phyloP scores from a whole-genome alignment of 2,888 invertebrate species.

The Melieria crassipennis region DNA sequence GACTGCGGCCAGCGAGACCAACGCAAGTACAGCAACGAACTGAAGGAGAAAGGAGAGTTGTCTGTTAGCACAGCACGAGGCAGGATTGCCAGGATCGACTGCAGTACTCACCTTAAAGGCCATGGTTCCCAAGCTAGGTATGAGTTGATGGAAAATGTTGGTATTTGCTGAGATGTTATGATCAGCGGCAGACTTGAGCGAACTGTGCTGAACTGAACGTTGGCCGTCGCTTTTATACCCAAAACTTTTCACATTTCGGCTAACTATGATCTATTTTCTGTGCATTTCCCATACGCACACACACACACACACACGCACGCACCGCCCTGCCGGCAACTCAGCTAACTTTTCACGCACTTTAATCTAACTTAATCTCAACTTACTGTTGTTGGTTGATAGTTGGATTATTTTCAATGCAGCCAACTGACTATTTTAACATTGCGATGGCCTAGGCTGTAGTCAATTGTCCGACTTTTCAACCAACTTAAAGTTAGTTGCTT shows the following conservation, averaged over 20 bases:
- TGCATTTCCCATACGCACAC: neutral
- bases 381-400: too few species aligned
- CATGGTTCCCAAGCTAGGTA: conserved; percentile 48
- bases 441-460: too few species aligned
- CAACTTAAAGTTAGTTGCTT: too few species aligned
- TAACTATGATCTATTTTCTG: neutral
- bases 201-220: conserved; percentile 27
- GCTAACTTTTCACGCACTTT: too few species aligned
- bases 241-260: neutral
- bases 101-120: conserved; percentile 49
- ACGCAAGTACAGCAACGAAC: conserved; percentile 45
- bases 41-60: conserved; percentile 17
- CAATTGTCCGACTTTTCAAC: too few species aligned
- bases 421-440: too few species aligned
- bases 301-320: neutral
- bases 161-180: too few species aligned
- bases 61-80: neutral
- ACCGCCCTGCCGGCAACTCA: too few species aligned
- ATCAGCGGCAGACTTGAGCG: conserved; percentile 11
- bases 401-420: too few species aligned
- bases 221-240: conserved; percentile 32
- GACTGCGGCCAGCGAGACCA: conserved; percentile 44
- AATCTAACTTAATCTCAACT: too few species aligned
- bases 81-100: neutral
- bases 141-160: conserved; percentile 43